Base-by-base conservation (phyloP, 2,888 invertebrate species). In the Polia nebulosa region DNA sequence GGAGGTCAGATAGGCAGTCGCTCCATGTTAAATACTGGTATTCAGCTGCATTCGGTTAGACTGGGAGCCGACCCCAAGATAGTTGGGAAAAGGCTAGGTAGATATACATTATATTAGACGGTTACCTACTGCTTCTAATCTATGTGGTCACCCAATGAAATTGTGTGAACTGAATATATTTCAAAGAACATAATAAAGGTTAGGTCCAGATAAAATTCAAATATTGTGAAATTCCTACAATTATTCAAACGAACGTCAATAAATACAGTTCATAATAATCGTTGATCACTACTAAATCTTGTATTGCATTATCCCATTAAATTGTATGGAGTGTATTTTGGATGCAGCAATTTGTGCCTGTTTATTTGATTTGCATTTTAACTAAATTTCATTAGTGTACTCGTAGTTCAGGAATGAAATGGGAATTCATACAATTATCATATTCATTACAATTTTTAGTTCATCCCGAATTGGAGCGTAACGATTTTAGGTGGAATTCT, bases 341-440 rank as follows among this genome's bases (percentile, higher is more conserved):
- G 17, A 56, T 69, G 45, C 22, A 70, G 20, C 22, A 32, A 61
- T 76, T 65, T 51, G 34, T 49, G 49, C 7, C 22, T 65, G 59
- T 72, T 55, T 59, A 62, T 76, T 71, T 57, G 36, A 76, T 76
- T 76, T 66, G 22, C 47, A 63, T 66, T 56, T 59, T 41, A 63
- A 71, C 11, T 47, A 41, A 9, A 61, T 55, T 61, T 36, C 3
- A 2, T 64, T 70, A 41, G 20, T 53, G 15, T 60, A n/a, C n/a
- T n/a, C n/a, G n/a, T n/a, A 27, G 32, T 44, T 15, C 25, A 39
- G 36, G 13, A 44, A 49, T 27, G 32, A 52, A 64, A 9, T 45
- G 39, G n/a, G 27, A 64, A 49, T 70, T 25, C 11, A 53, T 49
- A 15, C 27, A 55, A 44, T 39, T 39, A 25, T 34, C 32, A 27